Evolutionary conservation across 2,888 invertebrate species (phyloP), one percentile per base, ranked within the genome.

Genomic region (Drosophila mercatorum): DNA sequence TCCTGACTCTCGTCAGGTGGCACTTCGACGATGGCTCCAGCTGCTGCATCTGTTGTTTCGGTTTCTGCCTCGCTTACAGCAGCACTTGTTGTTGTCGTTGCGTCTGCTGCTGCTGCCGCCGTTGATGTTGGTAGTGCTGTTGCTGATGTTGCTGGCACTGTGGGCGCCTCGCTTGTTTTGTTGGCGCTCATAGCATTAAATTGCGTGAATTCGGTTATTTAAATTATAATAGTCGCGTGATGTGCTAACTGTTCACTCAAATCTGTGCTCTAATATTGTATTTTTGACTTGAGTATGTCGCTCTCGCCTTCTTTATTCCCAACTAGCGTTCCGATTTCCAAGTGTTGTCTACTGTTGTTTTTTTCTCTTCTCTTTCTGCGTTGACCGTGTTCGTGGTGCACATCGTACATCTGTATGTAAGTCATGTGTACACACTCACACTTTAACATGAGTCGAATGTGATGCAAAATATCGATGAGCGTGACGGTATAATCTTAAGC

Each of bases 1-100:
- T 95, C 94, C 78, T 91, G 92, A 59, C 93, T 93, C 66, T 81
- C 61, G 98, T 57, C 22, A 5, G 4, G 91, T 10, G 28, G 12
- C 12, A 14, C 14, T 8, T 31, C 49, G 10, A 1, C 31, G 31
- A 49, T 49, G 3, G 0, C 34, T 12, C 34, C 51, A 51, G 43
- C 3, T 36, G n/a, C 22, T 34, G 34, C 22, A 44, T 57, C 57
- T 8, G 41, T 43, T 31, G 31, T 17, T 17, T 56, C 69, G 11
- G 46, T 59, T 53, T 57, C 67, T 38, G 62, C 56, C 34, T 56
- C 68, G 38, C 46, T 72, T 2, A 43, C 57, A 53, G 62, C 53
- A 3, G 63, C 47, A 57, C 56, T 69, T 66, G 62, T 57, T 38
- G 75, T 28, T 47, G 72, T 26, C 11, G 75, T 65, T 7, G 67